These are phyloP conservation scores for Ochlodes sylvanus DNA, from an alignment of 2,888 invertebrate species.

Conservation along the genomic window DNA sequence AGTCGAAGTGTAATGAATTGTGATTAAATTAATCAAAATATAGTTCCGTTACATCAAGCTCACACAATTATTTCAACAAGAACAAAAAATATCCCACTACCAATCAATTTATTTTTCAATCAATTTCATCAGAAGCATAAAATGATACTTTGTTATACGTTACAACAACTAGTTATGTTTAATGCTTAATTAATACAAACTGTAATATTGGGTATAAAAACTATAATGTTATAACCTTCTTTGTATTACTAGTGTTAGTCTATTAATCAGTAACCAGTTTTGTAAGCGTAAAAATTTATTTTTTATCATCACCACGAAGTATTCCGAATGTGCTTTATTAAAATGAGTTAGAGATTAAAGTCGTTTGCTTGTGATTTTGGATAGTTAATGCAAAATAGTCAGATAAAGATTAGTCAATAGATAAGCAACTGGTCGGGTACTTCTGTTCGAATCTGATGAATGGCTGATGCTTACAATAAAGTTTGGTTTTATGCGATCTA, in stretches of 20 bases:
- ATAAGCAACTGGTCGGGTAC: slow-evolving; percentile 33
- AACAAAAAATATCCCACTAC: slow-evolving; percentile 15
- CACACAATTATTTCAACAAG: slow-evolving; percentile 6
- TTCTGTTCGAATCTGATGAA: slow-evolving; percentile 44
- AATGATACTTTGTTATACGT: slow-evolving; percentile 30
- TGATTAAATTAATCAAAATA: slow-evolving; percentile 17
- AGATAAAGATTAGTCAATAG: slow-evolving; percentile 41
- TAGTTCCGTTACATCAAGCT: slow-evolving; percentile 3
- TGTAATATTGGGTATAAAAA: slow-evolving; percentile 24
- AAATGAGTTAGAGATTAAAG: neutral
- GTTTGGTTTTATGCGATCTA: slow-evolving; percentile 24
- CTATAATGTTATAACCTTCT: slow-evolving; percentile 28
- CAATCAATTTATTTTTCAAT: slow-evolving; percentile 24
- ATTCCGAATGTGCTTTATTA: neutral
- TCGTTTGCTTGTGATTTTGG: neutral
- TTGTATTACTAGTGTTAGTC: slow-evolving; percentile 37
- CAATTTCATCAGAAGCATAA: slow-evolving; percentile 27
- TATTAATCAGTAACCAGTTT: slow-evolving; percentile 46
- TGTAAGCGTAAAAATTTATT: slow-evolving; percentile 19
- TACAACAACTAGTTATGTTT: slow-evolving; percentile 30
- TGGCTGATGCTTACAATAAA: slow-evolving; percentile 35
- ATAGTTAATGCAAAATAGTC: slow-evolving; percentile 33
- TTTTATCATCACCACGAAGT: neutral
- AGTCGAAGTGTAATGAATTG: neutral
- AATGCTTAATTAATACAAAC: slow-evolving; percentile 35